phyloP scores from a whole-genome alignment of 1,140 invertebrate genomes.

The Heliconius nattereri region DNA sequence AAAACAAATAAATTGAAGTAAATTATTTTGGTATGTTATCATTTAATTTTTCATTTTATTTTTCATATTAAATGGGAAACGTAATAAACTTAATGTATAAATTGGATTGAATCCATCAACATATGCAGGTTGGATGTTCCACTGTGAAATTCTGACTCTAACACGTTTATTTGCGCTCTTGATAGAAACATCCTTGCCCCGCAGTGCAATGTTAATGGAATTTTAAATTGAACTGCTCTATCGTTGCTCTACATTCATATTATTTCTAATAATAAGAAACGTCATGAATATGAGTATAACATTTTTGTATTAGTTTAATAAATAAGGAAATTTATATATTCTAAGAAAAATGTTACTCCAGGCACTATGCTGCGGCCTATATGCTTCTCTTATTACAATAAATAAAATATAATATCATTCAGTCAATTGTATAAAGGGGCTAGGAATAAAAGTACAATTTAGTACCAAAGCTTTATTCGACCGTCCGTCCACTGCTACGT shows the following conservation, averaged over 20 bases:
- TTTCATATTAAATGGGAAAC: not conserved
- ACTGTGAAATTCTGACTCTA: slow-evolving; percentile 1
- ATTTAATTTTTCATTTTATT: no score
- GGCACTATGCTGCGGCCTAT: not conserved
- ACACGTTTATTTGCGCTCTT: slow-evolving; percentile 17
- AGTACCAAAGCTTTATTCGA: no score
- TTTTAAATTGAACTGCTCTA: slow-evolving; percentile 29
- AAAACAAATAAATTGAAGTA: no score
- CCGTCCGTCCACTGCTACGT: no score
- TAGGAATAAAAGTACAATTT: no score
- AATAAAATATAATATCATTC: no score
- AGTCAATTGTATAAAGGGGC: no score
- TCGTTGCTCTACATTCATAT: slow-evolving; percentile 11
- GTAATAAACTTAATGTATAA: not conserved
- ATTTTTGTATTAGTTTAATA: not conserved
- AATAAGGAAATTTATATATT: no score
- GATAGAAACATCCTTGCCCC: slow-evolving; percentile 27
- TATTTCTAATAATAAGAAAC: slow-evolving; percentile 7
- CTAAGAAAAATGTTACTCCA: not conserved
- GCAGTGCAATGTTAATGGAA: slow-evolving; percentile 31
- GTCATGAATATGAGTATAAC: not conserved
- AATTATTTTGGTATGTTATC: no score
- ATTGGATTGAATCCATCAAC: not conserved
- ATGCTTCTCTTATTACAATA: no score
- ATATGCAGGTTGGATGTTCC: not conserved